phyloP scores from a whole-genome alignment of 1,140 invertebrate genomes.

The Solenopsis fugax region DNA sequence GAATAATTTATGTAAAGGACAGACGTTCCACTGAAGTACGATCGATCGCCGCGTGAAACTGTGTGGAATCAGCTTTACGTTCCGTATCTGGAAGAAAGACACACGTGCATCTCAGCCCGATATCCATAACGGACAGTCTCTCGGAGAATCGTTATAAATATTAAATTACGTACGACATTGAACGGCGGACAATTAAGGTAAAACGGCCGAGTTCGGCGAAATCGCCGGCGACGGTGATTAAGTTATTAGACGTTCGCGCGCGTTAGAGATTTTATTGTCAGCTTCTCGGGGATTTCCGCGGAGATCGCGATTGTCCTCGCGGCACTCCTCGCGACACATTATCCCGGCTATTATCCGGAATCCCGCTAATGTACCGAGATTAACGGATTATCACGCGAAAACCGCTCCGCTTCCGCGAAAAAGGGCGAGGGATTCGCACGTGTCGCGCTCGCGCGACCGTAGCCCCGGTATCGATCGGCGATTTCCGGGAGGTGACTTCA shows the following conservation, averaged over 20 bases:
- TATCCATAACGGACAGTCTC: conserved; percentile 35
- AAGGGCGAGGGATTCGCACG: conserved; percentile 36
- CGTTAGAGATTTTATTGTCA: conserved; percentile 17
- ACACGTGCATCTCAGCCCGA: conserved; percentile 10
- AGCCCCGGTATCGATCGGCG: conserved; percentile 60
- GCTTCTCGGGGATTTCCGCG: conserved; percentile 23
- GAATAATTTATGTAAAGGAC: not conserved
- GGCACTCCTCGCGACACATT: conserved; percentile 31
- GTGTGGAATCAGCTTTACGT: conserved; percentile 7
- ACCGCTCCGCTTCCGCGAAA: conserved; percentile 65
- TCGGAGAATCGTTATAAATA: conserved; percentile 51
- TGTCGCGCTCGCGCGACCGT: conserved; percentile 29
- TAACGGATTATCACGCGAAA: conserved; percentile 56
- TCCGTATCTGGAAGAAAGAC: conserved; percentile 20
- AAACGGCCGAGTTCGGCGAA: conserved; percentile 41
- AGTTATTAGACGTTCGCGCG: conserved; percentile 28
- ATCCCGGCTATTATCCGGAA: conserved; percentile 27
- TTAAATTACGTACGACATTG: not conserved
- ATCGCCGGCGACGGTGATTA: not conserved
- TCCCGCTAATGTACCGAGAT: conserved; percentile 54
- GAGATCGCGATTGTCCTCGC: not conserved
- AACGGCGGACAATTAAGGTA: not conserved
- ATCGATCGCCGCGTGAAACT: not conserved
- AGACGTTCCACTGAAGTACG: not conserved
- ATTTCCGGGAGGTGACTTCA: conserved; percentile 66